Base-by-base conservation (phyloP, 2,797 vertebrate species). In the Typhlichthys eigenmanni region DNA sequence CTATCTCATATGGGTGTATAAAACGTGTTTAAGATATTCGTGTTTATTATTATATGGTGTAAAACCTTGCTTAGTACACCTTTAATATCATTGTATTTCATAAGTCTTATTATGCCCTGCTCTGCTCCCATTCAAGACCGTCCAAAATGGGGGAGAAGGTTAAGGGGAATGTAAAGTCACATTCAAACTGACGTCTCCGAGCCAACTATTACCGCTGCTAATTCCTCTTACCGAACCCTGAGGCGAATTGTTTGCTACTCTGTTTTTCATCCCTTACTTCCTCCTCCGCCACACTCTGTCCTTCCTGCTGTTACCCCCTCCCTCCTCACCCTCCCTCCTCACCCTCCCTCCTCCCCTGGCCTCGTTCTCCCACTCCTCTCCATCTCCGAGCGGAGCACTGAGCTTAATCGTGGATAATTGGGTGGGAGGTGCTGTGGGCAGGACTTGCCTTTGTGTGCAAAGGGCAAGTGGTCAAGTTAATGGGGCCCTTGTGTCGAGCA, bases 371-470 rank as follows among this genome's bases (percentile, higher is more conserved):
- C 90, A 90, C 92, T 92, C 92, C 94, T 93, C 96, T 95, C 94
- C 95, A 96, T 95, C 97, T 98, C 98, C 96, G 98, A 96, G 98
- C 94, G 95, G 95, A 95, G 94, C 94, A 98, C 94, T 98, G 96
- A 98, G 97, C 95, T 96, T 98, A 98, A 99, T 99, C 96, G 93
- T 94, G 95, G 94, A 96, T 98, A 98, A 99, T 98, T 98, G 95
- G 95, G 94, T 95, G 95, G 97, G 97, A 96, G 97, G 96, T 93
- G 95, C 95, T 93, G 94, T 93, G 94, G 95, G 96, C 92, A 78
- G 96, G 94, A 92, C 93, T 93, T 91, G 92, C 94, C 95, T 97
- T 99, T 98, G 96, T 98, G 95, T 95, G 94, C 95, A 95, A 95
- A 96, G 96, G 96, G 95, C 96, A 98, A 96, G 96, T 95, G 97